Percentiles rank a stretch among this genome's conserved stretches.
Evolutionary conservation across 2,113 vertebrate species (phyloP).

Genomic region (Chunga burmeisteri): DNA sequence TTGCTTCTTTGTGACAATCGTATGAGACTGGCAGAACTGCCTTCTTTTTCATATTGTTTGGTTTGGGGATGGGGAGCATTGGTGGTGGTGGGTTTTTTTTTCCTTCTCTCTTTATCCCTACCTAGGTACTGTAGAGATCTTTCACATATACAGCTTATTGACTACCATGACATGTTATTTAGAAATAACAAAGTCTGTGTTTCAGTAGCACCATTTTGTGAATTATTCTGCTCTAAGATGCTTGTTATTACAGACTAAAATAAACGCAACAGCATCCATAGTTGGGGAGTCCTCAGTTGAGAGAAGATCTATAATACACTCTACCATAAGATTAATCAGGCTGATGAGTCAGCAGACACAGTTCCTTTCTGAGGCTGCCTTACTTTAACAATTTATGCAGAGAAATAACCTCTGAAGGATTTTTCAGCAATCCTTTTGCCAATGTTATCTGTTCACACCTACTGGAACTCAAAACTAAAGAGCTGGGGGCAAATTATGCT

Average conservation of each 20-base stretch:
- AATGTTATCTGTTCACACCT: neutral
- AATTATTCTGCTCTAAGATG: neutral
- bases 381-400: neutral
- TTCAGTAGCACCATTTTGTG: neutral
- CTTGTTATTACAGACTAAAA: neutral
- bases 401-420: neutral
- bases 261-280: neutral
- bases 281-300: neutral
- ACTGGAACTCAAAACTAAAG: neutral
- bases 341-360: neutral
- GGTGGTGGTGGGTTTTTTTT: neutral
- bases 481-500: neutral
- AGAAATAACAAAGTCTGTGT: neutral
- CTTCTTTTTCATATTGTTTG: neutral
- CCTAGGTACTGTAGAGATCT: neutral
- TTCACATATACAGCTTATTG: neutral
- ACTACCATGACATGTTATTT: neutral
- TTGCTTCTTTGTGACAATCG: neutral
- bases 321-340: neutral
- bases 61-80: fast-evolving
- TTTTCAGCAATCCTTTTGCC: neutral
- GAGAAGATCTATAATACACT: neutral
- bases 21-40: neutral
- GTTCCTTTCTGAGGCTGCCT: neutral
- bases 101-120: neutral